These are phyloP conservation scores for Rhyacophila evoluta DNA, from an alignment of 2,888 invertebrate species.

Conservation along the genomic window DNA sequence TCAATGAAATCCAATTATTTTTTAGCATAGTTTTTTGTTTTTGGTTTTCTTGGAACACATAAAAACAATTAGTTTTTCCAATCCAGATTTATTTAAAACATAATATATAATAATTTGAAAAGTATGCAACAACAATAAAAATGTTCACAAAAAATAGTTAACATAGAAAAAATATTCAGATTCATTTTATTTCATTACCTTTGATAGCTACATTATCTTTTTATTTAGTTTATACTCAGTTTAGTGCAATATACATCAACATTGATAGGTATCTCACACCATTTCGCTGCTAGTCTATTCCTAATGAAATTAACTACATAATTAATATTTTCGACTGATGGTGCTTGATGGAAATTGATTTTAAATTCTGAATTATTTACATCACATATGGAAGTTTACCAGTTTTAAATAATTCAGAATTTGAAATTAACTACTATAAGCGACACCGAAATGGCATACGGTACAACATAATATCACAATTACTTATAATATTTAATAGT, in stretches of 20 bases:
- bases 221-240: background rate
- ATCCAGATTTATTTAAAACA: constrained; percentile 44
- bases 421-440: background rate
- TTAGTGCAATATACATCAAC: background rate
- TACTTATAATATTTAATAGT: background rate
- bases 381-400: no score
- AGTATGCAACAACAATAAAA: constrained; percentile 39
- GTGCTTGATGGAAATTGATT: no score
- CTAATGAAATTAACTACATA: background rate
- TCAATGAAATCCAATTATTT: no score
- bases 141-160: constrained; percentile 38
- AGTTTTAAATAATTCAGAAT: no score
- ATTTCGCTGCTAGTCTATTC: background rate
- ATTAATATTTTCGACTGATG: background rate
- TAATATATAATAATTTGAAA: constrained; percentile 39
- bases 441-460: background rate
- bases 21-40: background rate
- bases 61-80: constrained; percentile 25
- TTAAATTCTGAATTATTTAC: no score
- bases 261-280: background rate
- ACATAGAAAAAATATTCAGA: background rate
- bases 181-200: background rate
- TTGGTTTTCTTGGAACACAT: background rate
- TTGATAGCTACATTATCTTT: background rate
- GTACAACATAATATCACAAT: background rate